Evolutionary conservation across 2,113 vertebrate genomes (phyloP), one percentile per base, ranked within the genome.

Genomic region (Eptesicus fuscus): DNA sequence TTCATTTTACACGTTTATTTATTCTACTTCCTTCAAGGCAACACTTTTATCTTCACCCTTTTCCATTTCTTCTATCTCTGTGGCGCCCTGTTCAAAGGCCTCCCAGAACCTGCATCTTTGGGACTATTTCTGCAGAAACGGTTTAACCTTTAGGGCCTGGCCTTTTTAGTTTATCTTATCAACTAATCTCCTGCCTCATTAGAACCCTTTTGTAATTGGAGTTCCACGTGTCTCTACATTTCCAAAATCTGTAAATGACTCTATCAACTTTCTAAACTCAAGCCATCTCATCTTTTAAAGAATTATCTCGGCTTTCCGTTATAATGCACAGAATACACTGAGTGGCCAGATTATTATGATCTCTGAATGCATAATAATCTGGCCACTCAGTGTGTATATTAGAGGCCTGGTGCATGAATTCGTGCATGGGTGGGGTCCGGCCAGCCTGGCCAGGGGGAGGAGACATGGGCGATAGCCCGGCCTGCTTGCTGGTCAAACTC

Each of bases 101-200:
- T 69, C 13, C 59, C 42, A 18, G 17, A 67, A 40, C 1, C 17
- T 35, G n/a, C 28, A 17, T 83, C 40, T 93, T 32, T 70, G 69
- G 23, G 2, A 23, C 40, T 22, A 2, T 42, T 93, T 82, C 37
- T 80, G 10, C 47, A 49, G 71, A 73, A 82, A 87, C 4, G 65
- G 30, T 78, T 83, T 80, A 67, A 91, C 40, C 13, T 88, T 87
- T 47, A 28, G 7, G 67, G 78, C 47, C 32, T 28, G 74, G 11
- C 5, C 6, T 79, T 93, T 76, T 85, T 5, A 85, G 44, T 95
- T 93, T 89, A 78, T 94, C 78, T 92, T 95, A 92, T 92, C 88
- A 87, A 20, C 9, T 49, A 61, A 61, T 12, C 25, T 35, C 37
- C 28, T 44, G 59, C 32, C 28, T 95, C 42, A 65, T 2, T 32